phyloP scores from a whole-genome alignment of 2,113 vertebrate species.

The Myrmecophaga tridactyla region DNA sequence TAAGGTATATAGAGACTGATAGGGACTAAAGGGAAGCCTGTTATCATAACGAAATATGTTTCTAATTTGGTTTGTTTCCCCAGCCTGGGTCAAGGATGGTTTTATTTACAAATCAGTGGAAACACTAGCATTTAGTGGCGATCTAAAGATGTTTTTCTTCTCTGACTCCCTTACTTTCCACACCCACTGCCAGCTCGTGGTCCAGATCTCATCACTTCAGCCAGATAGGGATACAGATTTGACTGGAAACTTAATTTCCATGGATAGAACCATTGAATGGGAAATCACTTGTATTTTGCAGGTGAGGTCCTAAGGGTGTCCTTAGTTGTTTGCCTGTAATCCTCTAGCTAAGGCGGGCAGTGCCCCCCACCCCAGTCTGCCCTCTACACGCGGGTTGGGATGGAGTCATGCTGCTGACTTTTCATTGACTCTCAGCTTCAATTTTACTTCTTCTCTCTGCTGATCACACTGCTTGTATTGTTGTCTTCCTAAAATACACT shows the following conservation, averaged over 20 bases:
- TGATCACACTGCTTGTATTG: neutral
- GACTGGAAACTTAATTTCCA: neutral
- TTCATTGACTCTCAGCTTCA: slow-evolving; percentile 3
- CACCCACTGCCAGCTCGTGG: neutral
- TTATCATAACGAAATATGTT: neutral
- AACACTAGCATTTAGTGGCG: neutral
- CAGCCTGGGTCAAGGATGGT: neutral
- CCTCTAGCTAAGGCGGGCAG: neutral
- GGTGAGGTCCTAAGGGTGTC: neutral
- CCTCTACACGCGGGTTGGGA: neutral
- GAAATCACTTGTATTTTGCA: neutral
- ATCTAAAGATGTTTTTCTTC: neutral
- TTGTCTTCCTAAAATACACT: slow-evolving; percentile 17
- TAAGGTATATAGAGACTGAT: neutral
- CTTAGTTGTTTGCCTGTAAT: neutral
- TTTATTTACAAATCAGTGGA: slow-evolving; percentile 41
- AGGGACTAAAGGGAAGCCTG: neutral
- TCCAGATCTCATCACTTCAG: neutral
- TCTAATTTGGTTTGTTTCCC: neutral
- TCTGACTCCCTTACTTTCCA: neutral
- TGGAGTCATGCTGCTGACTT: neutral
- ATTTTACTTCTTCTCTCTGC: neutral
- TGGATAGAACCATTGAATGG: neutral
- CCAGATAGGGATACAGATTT: neutral
- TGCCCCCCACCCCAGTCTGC: neutral